phyloP scores from a whole-genome alignment of 2,888 invertebrate species.

The Amaurobius ferox region DNA sequence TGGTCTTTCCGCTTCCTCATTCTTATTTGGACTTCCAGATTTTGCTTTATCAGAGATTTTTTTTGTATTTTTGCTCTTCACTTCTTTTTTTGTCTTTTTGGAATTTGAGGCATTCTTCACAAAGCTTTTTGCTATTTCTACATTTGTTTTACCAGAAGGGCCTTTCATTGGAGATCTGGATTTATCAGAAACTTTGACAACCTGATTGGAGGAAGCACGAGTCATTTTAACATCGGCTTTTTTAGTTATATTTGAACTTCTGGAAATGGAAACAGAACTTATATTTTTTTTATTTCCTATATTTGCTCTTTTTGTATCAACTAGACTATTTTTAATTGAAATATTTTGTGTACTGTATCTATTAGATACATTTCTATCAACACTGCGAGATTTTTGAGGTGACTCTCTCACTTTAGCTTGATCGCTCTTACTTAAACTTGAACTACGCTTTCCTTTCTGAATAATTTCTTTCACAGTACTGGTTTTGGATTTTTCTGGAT shows the following conservation, averaged over 20 bases:
- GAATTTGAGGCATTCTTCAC: constrained; percentile 27
- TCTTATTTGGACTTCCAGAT: background rate
- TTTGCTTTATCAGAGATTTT: background rate
- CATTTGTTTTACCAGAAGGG: constrained; percentile 31
- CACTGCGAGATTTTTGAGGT: constrained; percentile 49
- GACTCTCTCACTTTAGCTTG: constrained; percentile 26
- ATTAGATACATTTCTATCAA: constrained; percentile 26
- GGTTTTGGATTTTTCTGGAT: constrained; percentile 22
- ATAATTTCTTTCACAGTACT: constrained; percentile 4
- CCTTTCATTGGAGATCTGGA: constrained; percentile 2
- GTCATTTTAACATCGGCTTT: background rate
- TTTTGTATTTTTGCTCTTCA: background rate
- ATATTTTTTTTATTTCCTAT: background rate
- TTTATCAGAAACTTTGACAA: background rate
- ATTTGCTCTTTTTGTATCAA: background rate
- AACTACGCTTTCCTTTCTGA: constrained; percentile 30
- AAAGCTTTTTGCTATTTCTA: constrained; percentile 66
- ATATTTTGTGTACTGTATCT: background rate
- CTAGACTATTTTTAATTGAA: background rate
- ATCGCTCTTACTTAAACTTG: constrained; percentile 29
- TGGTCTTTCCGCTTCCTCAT: constrained; percentile 37
- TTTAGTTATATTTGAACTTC: background rate
- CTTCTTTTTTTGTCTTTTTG: background rate
- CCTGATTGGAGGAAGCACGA: background rate
- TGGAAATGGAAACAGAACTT: background rate